Evolutionary conservation across 1,140 invertebrate species (phyloP).

Genomic region (Halyomorpha halys): DNA sequence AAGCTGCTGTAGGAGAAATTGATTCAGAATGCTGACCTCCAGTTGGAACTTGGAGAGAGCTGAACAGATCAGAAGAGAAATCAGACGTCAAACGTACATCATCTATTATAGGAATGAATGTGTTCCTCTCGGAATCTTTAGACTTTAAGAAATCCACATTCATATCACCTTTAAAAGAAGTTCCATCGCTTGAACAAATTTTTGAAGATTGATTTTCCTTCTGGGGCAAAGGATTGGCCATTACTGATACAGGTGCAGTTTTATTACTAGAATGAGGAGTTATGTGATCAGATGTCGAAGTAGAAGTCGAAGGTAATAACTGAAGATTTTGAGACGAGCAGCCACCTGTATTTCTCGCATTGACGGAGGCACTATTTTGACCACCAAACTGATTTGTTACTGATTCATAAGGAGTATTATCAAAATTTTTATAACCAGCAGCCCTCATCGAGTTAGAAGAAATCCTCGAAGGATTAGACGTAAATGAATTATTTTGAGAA

Average conservation of each 20-base stretch:
- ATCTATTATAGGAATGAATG: conserved; percentile 37
- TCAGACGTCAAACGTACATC: conserved; percentile 48
- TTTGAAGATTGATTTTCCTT: no score
- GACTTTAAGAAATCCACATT: neutral
- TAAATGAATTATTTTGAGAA: neutral
- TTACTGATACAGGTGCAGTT: no score
- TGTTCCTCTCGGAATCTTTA: conserved; percentile 21
- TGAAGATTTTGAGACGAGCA: neutral
- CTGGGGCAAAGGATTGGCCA: no score
- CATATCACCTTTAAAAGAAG: neutral
- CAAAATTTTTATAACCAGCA: neutral
- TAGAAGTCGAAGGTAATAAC: no score
- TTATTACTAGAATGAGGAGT: no score
- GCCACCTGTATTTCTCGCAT: neutral
- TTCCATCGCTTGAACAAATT: neutral
- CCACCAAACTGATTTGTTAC: neutral
- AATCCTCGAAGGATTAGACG: neutral
- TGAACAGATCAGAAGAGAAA: conserved; percentile 61
- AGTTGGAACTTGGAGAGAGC: conserved; percentile 49
- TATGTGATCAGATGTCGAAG: no score
- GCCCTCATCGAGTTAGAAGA: neutral
- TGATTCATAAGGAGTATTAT: neutral
- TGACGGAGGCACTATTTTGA: neutral
- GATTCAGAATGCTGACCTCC: conserved; percentile 52
- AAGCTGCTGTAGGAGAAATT: conserved; percentile 65